These are phyloP conservation scores for Eupithecia exiguata DNA, from an alignment of 2,888 invertebrate genomes.

Conservation along the genomic window DNA sequence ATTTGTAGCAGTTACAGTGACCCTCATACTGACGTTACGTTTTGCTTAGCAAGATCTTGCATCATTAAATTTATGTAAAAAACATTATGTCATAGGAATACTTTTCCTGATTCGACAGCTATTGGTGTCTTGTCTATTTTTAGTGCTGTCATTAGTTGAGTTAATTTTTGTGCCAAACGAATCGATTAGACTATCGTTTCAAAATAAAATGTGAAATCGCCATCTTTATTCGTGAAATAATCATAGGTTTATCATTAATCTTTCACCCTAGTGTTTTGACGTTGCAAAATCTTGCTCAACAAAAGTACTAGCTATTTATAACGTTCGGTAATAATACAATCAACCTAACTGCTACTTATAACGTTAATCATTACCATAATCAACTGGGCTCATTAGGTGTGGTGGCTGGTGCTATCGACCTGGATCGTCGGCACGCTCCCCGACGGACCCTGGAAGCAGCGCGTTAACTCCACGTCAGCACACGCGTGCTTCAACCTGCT, in stretches of 20 bases:
- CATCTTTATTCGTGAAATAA: not conserved
- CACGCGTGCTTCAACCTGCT: constrained; percentile 96
- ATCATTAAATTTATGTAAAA: not conserved
- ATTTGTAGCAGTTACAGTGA: not conserved
- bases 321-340: not conserved
- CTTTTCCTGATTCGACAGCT: not conserved
- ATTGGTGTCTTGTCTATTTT: not conserved
- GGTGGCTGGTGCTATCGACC: constrained; percentile 93
- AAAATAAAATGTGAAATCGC: not conserved
- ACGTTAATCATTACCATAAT: not conserved
- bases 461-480: constrained; percentile 91
- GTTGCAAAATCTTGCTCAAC: not conserved
- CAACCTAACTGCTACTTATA: not conserved
- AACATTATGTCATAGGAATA: not conserved
- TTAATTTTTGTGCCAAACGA: not conserved
- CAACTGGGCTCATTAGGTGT: constrained; percentile 85
- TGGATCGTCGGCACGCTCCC: constrained; percentile 93
- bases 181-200: not conserved
- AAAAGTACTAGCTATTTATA: not conserved
- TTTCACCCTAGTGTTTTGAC: not conserved
- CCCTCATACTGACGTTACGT: not conserved
- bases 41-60: not conserved
- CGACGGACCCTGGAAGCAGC: constrained; percentile 90
- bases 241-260: too few species aligned
- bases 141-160: not conserved